Evolutionary conservation across 1,140 invertebrate species (phyloP).

Genomic region (Pygmarrhopalites habei): DNA sequence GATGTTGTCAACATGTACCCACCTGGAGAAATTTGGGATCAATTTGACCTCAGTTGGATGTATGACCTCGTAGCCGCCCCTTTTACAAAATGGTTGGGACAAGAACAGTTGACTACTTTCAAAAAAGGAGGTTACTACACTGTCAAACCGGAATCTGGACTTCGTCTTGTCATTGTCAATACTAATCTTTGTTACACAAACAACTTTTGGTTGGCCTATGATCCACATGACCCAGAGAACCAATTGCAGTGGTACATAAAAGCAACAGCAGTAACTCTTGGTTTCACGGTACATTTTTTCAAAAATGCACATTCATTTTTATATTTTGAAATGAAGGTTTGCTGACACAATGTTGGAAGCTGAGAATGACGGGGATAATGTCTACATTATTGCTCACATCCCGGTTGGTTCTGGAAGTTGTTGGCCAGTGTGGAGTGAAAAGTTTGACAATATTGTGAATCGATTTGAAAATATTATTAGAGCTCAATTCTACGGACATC

Average conservation of each 20-base stretch:
- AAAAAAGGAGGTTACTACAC: conserved; percentile 51
- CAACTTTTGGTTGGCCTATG: conserved; percentile 55
- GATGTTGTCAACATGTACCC: conserved; percentile 37
- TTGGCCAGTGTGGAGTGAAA: conserved; percentile 45
- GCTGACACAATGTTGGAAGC: conserved; percentile 51
- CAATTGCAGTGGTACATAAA: conserved; percentile 58
- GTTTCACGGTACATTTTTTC: too few relatives aligned
- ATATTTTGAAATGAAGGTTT: conserved; percentile 40
- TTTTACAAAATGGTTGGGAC: conserved; percentile 10
- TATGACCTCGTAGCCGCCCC: background rate
- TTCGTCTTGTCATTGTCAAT: conserved; percentile 52
- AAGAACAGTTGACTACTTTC: conserved; percentile 39
- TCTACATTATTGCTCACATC: conserved; percentile 61
- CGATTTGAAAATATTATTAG: conserved; percentile 37
- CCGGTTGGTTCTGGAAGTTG: conserved; percentile 54
- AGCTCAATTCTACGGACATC: conserved; percentile 30
- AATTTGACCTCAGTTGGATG: conserved; percentile 23
- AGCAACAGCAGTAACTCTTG: too few relatives aligned
- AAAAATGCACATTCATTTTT: too few relatives aligned
- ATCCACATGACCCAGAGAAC: conserved; percentile 54
- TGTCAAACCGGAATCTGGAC: conserved; percentile 45
- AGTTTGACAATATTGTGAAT: conserved; percentile 44
- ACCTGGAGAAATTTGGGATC: conserved; percentile 8
- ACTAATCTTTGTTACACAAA: conserved; percentile 50
- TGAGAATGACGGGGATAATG: conserved; percentile 52